Base-by-base conservation (phyloP, 2,797 vertebrate species). In the Thunnus albacares region DNA sequence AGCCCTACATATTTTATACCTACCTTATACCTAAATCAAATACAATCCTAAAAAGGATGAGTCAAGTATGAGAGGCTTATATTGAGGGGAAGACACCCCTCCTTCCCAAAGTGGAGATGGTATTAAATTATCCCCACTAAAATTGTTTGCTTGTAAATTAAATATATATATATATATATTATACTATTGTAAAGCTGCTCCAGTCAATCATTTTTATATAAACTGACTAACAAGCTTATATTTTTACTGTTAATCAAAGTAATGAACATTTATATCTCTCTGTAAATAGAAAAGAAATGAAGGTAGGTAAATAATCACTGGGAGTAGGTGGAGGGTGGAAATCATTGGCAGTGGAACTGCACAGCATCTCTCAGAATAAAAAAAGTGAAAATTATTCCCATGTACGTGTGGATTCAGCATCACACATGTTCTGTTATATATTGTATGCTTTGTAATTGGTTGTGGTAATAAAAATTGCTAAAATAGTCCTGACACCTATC, bases 401-500 rank as follows among this genome's bases (percentile, higher is more conserved):
- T 66, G 38, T 26, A 47, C 1, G 15, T 20, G 58, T 67, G n/a
- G 24, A 49, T 60, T 52, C 41, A 18, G 59, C 22, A 30, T 75
- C 58, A 55, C 68, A 74, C 71, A 67, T 70, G 20, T 67, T 77
- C 41, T 35, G 12, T 24, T 17, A 49, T 58, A 24, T 51, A 33
- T 6, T 33, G 30, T 33, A 13, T 62, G 63, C 51, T 45, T 30
- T 45, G 14, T 10, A 52, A 41, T n/a, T 47, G 47, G 35, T 57
- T 38, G 20, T 41, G 6, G 33, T 72, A 11, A 20, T 57, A 10
- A 38, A 20, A 59, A 51, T 26, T 1, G 20, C 53, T 64, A 12
- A 69, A 84, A 73, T 30, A 35, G 63, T n/a, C 52, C 17, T 53
- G 15, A 71, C 63, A 73, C 45, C 53, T 71, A 10, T 38, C 2